Conservation (phyloP, 2,113 vertebrate species). For the Zosterops japonicus region DNA sequence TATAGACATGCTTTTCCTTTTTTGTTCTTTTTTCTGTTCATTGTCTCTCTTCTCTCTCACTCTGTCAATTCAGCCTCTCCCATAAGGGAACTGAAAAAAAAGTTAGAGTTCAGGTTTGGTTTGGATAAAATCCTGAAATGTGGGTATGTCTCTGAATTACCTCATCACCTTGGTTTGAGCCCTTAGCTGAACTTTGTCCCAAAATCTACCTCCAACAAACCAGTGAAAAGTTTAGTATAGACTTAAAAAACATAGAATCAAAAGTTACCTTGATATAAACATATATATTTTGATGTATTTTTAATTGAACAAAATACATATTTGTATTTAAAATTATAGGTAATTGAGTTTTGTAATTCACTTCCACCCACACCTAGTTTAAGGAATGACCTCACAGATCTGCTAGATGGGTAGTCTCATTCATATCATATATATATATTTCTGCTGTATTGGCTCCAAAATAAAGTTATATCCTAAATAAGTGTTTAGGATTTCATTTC, state of each 20-base stretch:
- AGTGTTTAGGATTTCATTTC: background rate
- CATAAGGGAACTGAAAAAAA: background rate
- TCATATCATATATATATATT: background rate
- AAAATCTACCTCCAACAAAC: background rate
- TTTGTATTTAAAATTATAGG: background rate
- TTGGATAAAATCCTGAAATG: constrained; percentile 54
- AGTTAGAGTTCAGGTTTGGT: constrained; percentile 30
- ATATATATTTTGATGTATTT: background rate
- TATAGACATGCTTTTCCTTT: background rate
- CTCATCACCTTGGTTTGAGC: constrained; percentile 35
- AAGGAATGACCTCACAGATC: background rate
- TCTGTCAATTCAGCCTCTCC: background rate
- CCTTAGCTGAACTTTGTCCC: constrained; percentile 46
- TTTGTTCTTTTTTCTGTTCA: background rate
- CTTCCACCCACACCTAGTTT: background rate
- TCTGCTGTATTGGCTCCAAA: background rate
- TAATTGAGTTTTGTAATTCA: background rate
- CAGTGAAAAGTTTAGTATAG: background rate
- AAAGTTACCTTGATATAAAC: background rate
- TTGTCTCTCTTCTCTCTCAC: background rate
- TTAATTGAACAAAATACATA: background rate
- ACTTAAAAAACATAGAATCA: background rate
- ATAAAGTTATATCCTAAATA: background rate
- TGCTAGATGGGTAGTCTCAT: background rate
- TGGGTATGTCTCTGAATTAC: constrained; percentile 37